Evolutionary conservation across 2,113 vertebrate species (phyloP).

Genomic region (Dasypus novemcinctus): DNA sequence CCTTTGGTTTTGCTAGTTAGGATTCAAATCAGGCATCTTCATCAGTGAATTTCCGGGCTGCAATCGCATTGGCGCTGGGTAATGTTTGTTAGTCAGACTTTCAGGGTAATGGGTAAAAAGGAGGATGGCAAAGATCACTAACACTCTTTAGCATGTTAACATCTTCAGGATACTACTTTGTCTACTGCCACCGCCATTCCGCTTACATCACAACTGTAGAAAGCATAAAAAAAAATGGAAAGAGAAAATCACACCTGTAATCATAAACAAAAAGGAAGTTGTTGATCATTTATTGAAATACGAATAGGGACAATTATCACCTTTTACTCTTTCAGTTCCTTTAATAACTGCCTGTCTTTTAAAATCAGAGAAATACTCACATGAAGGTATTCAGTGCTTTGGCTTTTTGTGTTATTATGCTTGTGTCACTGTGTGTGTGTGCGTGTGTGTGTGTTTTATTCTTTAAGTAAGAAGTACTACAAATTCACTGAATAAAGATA

Average conservation of each 20-base stretch:
- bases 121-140: neutral
- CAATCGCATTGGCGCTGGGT: neutral
- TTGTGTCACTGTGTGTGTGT: neutral
- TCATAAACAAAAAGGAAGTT: neutral
- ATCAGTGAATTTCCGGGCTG: constrained; percentile 35
- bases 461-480: constrained; percentile 41
- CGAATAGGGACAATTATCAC: neutral
- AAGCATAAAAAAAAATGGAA: neutral
- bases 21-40: constrained; percentile 66
- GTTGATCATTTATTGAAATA: constrained; percentile 56
- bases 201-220: neutral
- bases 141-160: neutral
- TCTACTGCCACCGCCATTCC: constrained; percentile 26
- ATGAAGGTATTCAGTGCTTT: neutral
- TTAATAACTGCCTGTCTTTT: constrained; percentile 2
- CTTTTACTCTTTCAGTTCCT: neutral
- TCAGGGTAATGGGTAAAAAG: neutral
- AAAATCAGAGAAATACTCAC: neutral
- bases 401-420: neutral
- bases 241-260: constrained; percentile 16
- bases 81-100: constrained; percentile 18
- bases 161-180: constrained; percentile 35
- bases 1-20: constrained; percentile 72
- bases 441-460: neutral
- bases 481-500: constrained; percentile 57